These are phyloP conservation scores for Premnoplex brunnescens DNA, from an alignment of 2,797 vertebrate species.

Conservation along the genomic window DNA sequence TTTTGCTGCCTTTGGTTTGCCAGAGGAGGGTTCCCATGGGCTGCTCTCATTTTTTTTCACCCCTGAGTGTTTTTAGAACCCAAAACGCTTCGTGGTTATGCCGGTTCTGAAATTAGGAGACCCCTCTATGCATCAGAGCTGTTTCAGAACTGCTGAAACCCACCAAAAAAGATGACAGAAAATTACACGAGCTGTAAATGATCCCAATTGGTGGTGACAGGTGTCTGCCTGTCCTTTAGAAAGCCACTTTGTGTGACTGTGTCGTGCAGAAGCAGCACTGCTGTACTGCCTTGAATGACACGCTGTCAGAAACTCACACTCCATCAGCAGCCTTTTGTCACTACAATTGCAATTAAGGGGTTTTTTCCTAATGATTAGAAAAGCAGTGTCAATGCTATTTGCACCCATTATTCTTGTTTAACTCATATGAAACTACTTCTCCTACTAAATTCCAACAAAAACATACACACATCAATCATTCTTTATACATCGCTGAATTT, in stretches of 20 bases:
- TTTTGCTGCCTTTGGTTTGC: conserved; percentile 9
- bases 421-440: background rate
- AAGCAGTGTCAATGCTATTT: background rate
- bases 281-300: background rate
- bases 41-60: background rate
- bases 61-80: background rate
- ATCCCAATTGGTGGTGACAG: conserved; percentile 42
- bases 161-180: background rate
- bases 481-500: conserved; percentile 20
- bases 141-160: background rate
- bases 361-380: background rate
- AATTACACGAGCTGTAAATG: background rate
- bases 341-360: background rate
- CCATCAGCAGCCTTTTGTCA: background rate
- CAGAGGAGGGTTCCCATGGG: background rate
- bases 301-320: background rate
- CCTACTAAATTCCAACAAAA: background rate
- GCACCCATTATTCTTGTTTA: background rate
- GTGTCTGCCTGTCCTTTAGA: conserved; percentile 47
- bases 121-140: background rate
- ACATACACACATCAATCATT: conserved; percentile 25
- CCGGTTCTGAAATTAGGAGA: background rate
- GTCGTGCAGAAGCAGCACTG: conserved; percentile 2
- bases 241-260: conserved; percentile 20
- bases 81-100: background rate